These are phyloP conservation scores for Cataglyphis altisquamis DNA, from an alignment of 2,888 invertebrate genomes.

Conservation along the genomic window DNA sequence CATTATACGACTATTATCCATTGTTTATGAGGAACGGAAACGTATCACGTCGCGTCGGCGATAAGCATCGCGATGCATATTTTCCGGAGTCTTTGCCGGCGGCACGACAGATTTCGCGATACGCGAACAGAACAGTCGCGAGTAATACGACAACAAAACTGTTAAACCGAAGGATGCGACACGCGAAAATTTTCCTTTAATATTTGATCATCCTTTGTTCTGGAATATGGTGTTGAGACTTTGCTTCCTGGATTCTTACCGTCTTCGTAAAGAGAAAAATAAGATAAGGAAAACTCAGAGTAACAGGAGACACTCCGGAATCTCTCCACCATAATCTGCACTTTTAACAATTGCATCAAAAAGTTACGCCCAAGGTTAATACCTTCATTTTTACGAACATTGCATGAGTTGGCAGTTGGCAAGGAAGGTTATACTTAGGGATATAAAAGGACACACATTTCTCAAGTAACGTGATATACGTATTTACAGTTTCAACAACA, in stretches of 20 bases:
- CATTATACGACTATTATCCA: constrained; percentile 63
- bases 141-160: background rate
- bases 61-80: constrained; percentile 39
- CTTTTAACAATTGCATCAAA: constrained; percentile 5
- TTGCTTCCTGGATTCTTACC: background rate
- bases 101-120: constrained; percentile 29
- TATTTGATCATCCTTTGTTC: background rate
- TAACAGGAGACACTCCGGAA: background rate
- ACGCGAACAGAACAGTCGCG: background rate
- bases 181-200: background rate
- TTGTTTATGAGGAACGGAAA: constrained; percentile 62
- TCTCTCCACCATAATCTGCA: background rate
- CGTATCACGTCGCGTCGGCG: constrained; percentile 42
- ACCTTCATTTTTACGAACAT: constrained; percentile 13
- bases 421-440: background rate
- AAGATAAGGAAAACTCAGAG: background rate
- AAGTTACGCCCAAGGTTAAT: constrained; percentile 9
- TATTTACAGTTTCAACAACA: constrained; percentile 16
- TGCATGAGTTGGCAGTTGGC: background rate
- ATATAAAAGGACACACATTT: constrained; percentile 23
- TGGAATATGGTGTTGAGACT: background rate
- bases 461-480: constrained; percentile 1
- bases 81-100: background rate
- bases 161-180: background rate
- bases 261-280: background rate